phyloP scores from a whole-genome alignment of 1,140 invertebrate genomes.

The Chionoecetes opilio region DNA sequence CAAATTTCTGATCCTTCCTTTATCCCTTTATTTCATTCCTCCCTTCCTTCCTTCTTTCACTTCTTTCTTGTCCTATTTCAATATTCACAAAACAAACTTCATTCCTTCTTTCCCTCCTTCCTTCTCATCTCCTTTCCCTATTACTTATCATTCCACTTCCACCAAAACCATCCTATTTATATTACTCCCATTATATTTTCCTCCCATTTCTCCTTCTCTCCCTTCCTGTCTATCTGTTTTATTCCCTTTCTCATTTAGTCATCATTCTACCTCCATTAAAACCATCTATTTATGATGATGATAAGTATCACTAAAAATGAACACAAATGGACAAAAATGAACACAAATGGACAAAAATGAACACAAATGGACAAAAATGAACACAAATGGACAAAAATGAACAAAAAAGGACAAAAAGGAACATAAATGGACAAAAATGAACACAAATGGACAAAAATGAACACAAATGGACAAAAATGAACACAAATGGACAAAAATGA shows the following conservation, averaged over 20 bases:
- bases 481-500: too few relatives aligned
- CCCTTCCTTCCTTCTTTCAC: not conserved
- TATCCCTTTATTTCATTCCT: constrained; percentile 48
- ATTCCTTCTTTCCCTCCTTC: not conserved
- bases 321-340: not conserved
- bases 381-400: too few relatives aligned
- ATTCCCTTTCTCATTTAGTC: too few relatives aligned
- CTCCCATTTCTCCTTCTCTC: not conserved
- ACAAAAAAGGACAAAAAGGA: too few relatives aligned
- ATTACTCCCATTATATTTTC: not conserved
- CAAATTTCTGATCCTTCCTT: too few relatives aligned
- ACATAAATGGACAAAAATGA: not conserved
- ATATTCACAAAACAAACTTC: not conserved
- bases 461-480: too few relatives aligned
- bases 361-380: not conserved
- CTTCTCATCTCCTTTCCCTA: not conserved
- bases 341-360: not conserved
- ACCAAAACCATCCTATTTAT: too few relatives aligned
- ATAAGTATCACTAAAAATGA: too few relatives aligned
- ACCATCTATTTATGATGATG: too few relatives aligned
- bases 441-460: not conserved
- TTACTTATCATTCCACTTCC: not conserved
- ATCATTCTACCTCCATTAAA: too few relatives aligned
- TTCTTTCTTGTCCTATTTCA: not conserved
- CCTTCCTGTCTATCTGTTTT: too few relatives aligned